Evolutionary conservation across 2,888 invertebrate species (phyloP).

Genomic region (Eupithecia inturbata): DNA sequence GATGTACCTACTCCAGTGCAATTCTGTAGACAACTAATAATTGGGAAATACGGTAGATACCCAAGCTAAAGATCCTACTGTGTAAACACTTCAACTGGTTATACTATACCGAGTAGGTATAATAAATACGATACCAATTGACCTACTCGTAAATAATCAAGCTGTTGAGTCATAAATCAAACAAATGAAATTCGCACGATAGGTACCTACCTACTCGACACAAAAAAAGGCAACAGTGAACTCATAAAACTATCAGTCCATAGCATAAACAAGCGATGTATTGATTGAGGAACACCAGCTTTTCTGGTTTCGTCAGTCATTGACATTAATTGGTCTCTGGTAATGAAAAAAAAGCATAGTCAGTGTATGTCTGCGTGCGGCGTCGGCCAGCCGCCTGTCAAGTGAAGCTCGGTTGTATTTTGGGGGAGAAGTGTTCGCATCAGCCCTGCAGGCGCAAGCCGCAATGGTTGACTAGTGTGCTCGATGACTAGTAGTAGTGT

Average conservation of each 20-base stretch:
- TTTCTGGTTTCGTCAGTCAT: constrained; percentile 69
- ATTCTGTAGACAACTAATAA: background rate
- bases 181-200: constrained; percentile 22
- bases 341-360: constrained; percentile 70
- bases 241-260: constrained; percentile 49
- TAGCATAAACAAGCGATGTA: constrained; percentile 59
- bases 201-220: constrained; percentile 15
- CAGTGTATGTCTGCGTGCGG: constrained; percentile 70
- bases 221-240: constrained; percentile 32
- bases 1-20: constrained; percentile 10
- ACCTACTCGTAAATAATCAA: constrained; percentile 26
- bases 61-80: background rate
- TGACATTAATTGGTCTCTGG: constrained; percentile 73
- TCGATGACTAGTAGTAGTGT: no score
- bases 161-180: constrained; percentile 25
- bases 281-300: constrained; percentile 64
- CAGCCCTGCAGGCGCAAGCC: constrained; percentile 52
- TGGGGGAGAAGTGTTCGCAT: constrained; percentile 58
- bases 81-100: background rate
- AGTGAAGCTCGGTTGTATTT: constrained; percentile 60
- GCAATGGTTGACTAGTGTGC: constrained; percentile 59
- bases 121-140: constrained; percentile 19
- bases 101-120: background rate
- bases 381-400: constrained; percentile 55
- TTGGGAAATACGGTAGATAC: background rate